Evolutionary conservation across 2,113 vertebrate genomes (phyloP), one percentile per base, ranked within the genome.

Genomic region (Melanerpes aurifrons): DNA sequence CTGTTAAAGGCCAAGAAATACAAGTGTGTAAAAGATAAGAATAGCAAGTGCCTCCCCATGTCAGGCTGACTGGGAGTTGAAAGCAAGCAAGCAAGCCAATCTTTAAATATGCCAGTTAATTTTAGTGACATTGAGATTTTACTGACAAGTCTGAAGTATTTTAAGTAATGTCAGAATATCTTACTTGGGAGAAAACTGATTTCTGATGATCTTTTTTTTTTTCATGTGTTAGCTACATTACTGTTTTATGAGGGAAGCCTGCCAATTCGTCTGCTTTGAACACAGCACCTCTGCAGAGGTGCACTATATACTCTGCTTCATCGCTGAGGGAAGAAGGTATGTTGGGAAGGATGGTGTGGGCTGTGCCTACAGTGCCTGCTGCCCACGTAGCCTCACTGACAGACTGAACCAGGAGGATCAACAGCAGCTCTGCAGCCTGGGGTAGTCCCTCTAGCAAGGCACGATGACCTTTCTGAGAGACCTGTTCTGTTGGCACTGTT

Each of bases 121-220:
- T 96, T 94, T 93, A 94, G 86, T 90, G 95, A 89, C 91, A 86
- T 19, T 94, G 91, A 96, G 87, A 81, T 94, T 90, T 95, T 83
- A 84, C 90, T 95, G 96, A 95, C 95, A 95, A 91, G 95, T 94
- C 95, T 96, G 95, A 95, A 94, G 94, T 96, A 95, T 96, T 96
- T 95, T 96, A 96, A 94, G 95, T 84, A 93, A 81, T 43, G 80
- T 78, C 95, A 95, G 87, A 93, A 94, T 94, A 90, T 92, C 86
- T 92, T 94, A 78, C 91, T 90, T 81, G 76, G 72, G 66, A 93
- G 70, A 89, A 94, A 95, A 69, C 87, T 37, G 82, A 94, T 84
- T 94, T 89, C 83, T 96, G 70, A 96, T 89, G 72, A 81, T 88
- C 62, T 86, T 83, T 89, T 89, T 81, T 81, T 89, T 91, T 86